Percentiles rank a stretch among this genome's conserved stretches.
Evolutionary conservation across 2,113 vertebrate species (phyloP).

Genomic region (Lamprotornis superbus): DNA sequence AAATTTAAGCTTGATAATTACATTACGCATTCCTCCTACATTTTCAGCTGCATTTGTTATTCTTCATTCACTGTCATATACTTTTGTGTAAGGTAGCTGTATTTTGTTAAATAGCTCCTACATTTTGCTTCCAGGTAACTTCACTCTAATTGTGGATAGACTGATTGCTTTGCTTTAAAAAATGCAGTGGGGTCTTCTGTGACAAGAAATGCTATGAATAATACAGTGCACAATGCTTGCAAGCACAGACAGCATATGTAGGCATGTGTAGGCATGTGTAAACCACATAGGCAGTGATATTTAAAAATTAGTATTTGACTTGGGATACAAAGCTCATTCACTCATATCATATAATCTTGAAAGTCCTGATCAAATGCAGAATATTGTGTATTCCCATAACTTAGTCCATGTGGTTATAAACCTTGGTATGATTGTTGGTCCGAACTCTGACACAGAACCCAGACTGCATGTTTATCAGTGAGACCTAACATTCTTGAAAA

Average conservation of each 20-base stretch:
- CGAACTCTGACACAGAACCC: background rate
- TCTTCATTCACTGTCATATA: background rate
- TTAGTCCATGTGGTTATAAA: background rate
- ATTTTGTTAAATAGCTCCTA: slow-evolving; percentile 29
- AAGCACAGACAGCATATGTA: background rate
- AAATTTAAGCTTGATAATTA: slow-evolving; percentile 33
- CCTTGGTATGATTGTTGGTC: background rate
- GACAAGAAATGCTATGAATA: background rate
- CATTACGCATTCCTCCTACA: slow-evolving; percentile 13
- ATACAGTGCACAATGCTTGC: background rate
- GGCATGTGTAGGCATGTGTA: background rate
- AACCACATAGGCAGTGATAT: background rate
- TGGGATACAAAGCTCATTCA: background rate
- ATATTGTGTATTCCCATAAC: background rate
- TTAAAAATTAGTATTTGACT: background rate
- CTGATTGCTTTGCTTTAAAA: background rate
- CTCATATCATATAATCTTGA: background rate
- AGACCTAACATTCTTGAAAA: background rate
- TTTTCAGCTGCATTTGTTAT: slow-evolving; percentile 41
- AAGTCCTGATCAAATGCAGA: background rate
- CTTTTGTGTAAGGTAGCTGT: slow-evolving; percentile 1
- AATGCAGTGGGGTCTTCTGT: background rate
- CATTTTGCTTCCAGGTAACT: background rate
- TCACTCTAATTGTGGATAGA: background rate
- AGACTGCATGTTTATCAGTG: background rate